Evolutionary conservation across 2,797 vertebrate genomes (phyloP).

Genomic region (Sternarchorhynchus goeldii): DNA sequence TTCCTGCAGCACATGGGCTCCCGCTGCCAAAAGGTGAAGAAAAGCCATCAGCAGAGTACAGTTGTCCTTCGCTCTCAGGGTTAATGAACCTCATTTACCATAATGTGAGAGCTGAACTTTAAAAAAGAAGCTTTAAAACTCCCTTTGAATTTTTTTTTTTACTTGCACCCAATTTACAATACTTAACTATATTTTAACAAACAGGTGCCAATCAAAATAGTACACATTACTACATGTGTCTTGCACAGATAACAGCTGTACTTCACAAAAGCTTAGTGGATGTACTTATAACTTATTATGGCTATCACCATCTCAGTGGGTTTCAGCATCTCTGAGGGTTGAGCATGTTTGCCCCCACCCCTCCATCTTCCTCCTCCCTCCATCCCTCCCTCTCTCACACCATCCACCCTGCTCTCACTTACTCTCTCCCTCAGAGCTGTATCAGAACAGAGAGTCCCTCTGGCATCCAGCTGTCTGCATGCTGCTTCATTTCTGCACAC

Average conservation of each 20-base stretch:
- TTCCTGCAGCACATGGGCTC: slow-evolving; percentile 4
- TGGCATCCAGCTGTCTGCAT: slow-evolving; percentile 66
- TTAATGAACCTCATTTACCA: slow-evolving; percentile 14
- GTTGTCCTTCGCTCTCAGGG: not conserved
- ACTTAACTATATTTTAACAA: not conserved
- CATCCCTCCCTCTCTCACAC: slow-evolving; percentile 60
- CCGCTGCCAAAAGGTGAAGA: slow-evolving; percentile 31
- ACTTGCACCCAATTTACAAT: no score
- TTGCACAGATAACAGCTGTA: not conserved
- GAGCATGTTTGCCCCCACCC: slow-evolving; percentile 25
- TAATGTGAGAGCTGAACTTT: not conserved
- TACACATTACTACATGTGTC: not conserved
- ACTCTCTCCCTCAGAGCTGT: slow-evolving; percentile 64
- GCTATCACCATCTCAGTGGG: slow-evolving; percentile 20
- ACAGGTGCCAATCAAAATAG: not conserved
- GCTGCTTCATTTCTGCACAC: slow-evolving; percentile 78
- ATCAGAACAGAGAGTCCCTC: slow-evolving; percentile 69
- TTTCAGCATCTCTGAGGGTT: slow-evolving; percentile 8
- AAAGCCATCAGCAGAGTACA: slow-evolving; percentile 9
- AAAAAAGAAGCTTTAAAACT: not conserved
- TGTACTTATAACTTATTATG: slow-evolving; percentile 31
- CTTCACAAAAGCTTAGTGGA: not conserved
- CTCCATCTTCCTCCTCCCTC: slow-evolving; percentile 51
- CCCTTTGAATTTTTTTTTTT: no score
- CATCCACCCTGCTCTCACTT: slow-evolving; percentile 41